Evolutionary conservation across 2,797 vertebrate genomes (phyloP), one percentile per base, ranked within the genome.

Genomic region (Neoniphon sammara): DNA sequence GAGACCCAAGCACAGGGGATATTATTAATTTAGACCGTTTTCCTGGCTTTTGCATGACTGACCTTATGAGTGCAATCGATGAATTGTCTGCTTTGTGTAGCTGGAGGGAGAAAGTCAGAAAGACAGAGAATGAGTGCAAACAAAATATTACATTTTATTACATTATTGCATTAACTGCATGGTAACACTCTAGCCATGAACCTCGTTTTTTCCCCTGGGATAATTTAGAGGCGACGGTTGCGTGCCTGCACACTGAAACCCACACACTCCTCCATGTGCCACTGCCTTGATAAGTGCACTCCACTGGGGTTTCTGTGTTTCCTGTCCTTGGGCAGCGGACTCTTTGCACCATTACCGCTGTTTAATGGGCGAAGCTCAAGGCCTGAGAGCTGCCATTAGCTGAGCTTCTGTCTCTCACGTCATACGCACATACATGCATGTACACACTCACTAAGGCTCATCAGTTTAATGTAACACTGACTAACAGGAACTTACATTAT

Each of bases 21-120:
- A 85, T 91, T 84, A 87, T 89, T 91, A 67, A 92, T 91, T 90
- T 82, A 91, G 73, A 80, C 15, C 27, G 57, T 80, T 64, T 8
- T 72, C 60, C 25, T 74, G 65, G n/a, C 46, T 80, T 84, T 56
- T 44, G 63, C 11, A 70, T 71, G 66, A 62, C 61, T 78, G 73
- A 80, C 53, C 59, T 61, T 60, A 57, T 44, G 63, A 76, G 30
- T 76, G 61, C 23, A 73, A 50, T 50, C 18, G n/a, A 27, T 34
- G 34, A 58, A 73, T n/a, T 25, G 20, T 70, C 44, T 70, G n/a
- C n/a, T n/a, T 27, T 80, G 46, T 42, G 66, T 53, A 81, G 27
- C 64, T 18, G 11, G 12, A 62, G 15, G 57, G 6, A 2, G 3
- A 53, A 27, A 15, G 36, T 30, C 2, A 66, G 61, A 55, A 63